Evolutionary conservation across 2,888 invertebrate species (phyloP).

Genomic region (Apamea epomidion): DNA sequence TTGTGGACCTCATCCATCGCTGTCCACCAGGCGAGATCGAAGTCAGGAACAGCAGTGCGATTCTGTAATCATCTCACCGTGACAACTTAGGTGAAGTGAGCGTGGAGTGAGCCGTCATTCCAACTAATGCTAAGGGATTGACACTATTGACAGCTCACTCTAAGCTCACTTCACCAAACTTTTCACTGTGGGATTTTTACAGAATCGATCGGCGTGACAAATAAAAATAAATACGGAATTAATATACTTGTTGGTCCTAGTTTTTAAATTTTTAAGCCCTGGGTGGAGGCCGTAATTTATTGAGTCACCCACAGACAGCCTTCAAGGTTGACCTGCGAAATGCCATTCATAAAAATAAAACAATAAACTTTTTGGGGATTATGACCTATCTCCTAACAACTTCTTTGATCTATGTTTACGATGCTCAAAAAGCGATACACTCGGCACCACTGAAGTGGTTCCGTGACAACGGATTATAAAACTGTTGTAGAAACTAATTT

Average conservation of each 20-base stretch:
- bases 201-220: too few species aligned
- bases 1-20: too few species aligned
- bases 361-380: too few species aligned
- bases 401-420: constrained; percentile 44
- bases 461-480: constrained; percentile 74
- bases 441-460: constrained; percentile 65
- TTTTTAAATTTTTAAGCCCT: not conserved
- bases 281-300: not conserved
- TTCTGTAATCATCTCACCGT: too few species aligned
- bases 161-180: too few species aligned
- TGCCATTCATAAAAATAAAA: not conserved
- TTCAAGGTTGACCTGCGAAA: not conserved
- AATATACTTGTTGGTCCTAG: not conserved
- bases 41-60: not conserved
- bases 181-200: too few species aligned
- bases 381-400: constrained; percentile 9
- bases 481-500: constrained; percentile 63
- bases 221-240: not conserved
- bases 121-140: too few species aligned
- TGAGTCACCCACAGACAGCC: not conserved
- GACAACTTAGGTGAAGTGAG: too few species aligned
- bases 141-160: too few species aligned
- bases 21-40: not conserved
- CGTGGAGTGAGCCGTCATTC: too few species aligned
- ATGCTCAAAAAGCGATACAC: constrained; percentile 51